Evolutionary conservation across 1,140 invertebrate genomes (phyloP), one percentile per base, ranked within the genome.

Genomic region (Daktulosphaira vitifoliae): DNA sequence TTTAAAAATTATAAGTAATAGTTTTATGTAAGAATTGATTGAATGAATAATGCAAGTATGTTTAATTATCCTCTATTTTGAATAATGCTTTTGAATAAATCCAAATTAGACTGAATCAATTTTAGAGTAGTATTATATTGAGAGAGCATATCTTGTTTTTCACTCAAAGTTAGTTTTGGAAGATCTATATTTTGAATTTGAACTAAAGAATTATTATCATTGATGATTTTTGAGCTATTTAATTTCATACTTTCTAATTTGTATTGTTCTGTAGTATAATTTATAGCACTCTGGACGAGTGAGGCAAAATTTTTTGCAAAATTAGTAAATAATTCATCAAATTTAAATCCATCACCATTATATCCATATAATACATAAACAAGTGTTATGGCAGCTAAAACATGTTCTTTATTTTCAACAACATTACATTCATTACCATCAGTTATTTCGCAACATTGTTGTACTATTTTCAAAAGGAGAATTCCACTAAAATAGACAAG

Each of bases 401-500:
- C 16, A 13, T 44, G 16, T 44, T 59, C 54, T 44, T 46, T 44
- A 6, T 29, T 26, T 9, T 29, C 13, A 25, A 29, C n/a, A 59
- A 59, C 5, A 44, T 26, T 0, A 44, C 23, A 59, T 11, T 26
- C 16, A 22, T 7, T 13, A 42, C 16, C 25, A 26, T 20, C 3
- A 13, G 38, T 1, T 16, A 44, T 59, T 11, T 59, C 25, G 42
- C 42, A 48, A 33, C 42, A 62, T 18, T 46, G 15, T 33, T 9
- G 25, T 9, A 62, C 18, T 1, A 62, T 4, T 8, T 62, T 25
- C 11, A 62, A 33, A 18, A 62, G 56, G 9, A n/a, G 13, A 15
- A n/a, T 13, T 29, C 56, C 56, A 20, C 29, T 39, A 46, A 62
- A 62, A 22, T 37, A 48, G n/a, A 25, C 23, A 20, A 33, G 25